Evolutionary conservation across 2,888 invertebrate species (phyloP).

Genomic region (Chorisops tibialis): DNA sequence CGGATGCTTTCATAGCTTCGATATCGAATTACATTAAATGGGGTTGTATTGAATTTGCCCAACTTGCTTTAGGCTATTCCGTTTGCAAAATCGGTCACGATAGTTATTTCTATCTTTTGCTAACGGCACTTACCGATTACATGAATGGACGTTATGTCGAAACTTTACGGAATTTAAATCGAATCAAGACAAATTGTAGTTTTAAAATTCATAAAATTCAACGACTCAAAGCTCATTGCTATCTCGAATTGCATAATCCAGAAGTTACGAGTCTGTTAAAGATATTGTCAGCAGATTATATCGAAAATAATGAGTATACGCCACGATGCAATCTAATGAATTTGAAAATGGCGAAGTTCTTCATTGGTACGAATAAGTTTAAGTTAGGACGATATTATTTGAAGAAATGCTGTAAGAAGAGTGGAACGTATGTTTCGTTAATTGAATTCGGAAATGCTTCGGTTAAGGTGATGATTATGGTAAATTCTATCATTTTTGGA

Average conservation of each 20-base stretch:
- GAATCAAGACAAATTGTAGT: background rate
- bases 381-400: constrained; percentile 17
- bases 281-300: background rate
- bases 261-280: background rate
- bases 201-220: background rate
- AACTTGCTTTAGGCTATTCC: constrained; percentile 14
- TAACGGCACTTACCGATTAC: constrained; percentile 27
- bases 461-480: constrained; percentile 1
- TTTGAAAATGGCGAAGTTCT: constrained; percentile 18
- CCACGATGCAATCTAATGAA: constrained; percentile 6
- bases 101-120: constrained; percentile 18
- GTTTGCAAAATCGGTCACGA: constrained; percentile 5
- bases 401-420: constrained; percentile 14
- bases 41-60: constrained; percentile 27
- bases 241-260: constrained; percentile 20
- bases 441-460: constrained; percentile 14
- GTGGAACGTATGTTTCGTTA: constrained; percentile 10
- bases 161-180: constrained; percentile 10
- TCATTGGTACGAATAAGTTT: background rate
- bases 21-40: constrained; percentile 21
- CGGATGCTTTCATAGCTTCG: constrained; percentile 4
- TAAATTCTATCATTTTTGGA: background rate
- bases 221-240: constrained; percentile 17
- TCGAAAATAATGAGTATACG: background rate
- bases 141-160: constrained; percentile 11